Conservation (phyloP, 2,888 invertebrate genomes). For the Smittia sp. region DNA sequence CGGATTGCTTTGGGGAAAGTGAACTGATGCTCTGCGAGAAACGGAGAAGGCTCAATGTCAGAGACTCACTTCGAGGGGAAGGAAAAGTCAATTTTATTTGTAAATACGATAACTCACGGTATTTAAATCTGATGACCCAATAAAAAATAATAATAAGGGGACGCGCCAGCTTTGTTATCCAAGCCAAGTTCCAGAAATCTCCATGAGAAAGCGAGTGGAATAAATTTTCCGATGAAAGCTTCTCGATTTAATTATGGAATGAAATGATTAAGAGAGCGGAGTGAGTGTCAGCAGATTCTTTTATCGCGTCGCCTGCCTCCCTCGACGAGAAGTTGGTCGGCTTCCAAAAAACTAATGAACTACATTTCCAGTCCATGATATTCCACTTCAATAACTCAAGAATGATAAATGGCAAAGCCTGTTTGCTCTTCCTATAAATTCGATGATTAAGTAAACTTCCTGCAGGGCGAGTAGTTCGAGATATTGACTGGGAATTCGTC, state of each 20-base stretch:
- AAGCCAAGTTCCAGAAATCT: too few species aligned
- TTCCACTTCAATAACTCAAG: neutral
- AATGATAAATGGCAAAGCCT: neutral
- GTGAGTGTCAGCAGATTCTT: too few species aligned
- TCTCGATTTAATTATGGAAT: too few species aligned
- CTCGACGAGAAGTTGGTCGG: neutral
- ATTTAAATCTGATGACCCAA: conserved; percentile 9
- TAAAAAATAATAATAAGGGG: neutral
- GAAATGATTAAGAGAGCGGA: too few species aligned
- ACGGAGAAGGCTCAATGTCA: neutral
- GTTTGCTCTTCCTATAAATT: too few species aligned
- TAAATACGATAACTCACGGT: neutral
- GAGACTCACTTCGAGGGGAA: neutral
- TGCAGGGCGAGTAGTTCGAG: too few species aligned
- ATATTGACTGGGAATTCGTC: too few species aligned
- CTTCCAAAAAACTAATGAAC: neutral
- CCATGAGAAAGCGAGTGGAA: too few species aligned
- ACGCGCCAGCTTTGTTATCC: neutral
- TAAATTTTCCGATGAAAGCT: too few species aligned
- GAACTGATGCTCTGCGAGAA: neutral
- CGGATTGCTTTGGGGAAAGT: too few species aligned
- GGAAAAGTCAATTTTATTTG: neutral
- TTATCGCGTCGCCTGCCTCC: neutral
- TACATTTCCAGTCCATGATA: neutral
- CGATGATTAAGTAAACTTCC: too few species aligned